A percentile compares a stretch with the other conserved stretches of the same genome.
These are phyloP conservation scores for Megalops atlanticus DNA, from an alignment of 2,113 vertebrate species.

Conservation along the genomic window DNA sequence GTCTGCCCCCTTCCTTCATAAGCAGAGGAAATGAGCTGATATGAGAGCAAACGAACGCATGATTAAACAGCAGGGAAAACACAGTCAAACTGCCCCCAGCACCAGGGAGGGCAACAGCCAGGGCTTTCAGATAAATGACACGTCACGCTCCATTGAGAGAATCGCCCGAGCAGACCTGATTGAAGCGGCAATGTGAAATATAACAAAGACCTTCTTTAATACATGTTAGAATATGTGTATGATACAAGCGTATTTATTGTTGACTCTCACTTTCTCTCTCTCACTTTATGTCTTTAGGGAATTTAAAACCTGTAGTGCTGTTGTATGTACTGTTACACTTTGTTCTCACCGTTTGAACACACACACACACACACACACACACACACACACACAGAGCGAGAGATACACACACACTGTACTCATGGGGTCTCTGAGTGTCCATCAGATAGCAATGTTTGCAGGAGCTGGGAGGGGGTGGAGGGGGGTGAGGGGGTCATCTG, in stretches of 20 bases:
- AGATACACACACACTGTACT: slow-evolving; percentile 24
- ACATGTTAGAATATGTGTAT: neutral
- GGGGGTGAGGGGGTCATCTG: slow-evolving; percentile 22
- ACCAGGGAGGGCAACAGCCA: slow-evolving; percentile 1
- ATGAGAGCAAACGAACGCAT: neutral
- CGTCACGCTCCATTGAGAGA: neutral
- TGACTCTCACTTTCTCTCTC: neutral
- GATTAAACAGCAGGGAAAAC: neutral
- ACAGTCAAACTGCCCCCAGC: neutral
- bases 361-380: neutral
- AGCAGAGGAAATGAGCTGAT: slow-evolving; percentile 13
- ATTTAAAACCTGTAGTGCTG: neutral
- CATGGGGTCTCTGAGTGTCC: slow-evolving; percentile 32
- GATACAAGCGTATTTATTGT: neutral
- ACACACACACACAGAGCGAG: slow-evolving; percentile 4
- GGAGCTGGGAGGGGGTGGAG: slow-evolving; percentile 23
- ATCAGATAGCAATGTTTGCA: slow-evolving; percentile 44
- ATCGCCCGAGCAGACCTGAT: too few species aligned
- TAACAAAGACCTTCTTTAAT: neutral
- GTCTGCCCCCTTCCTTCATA: slow-evolving; percentile 37
- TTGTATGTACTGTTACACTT: neutral
- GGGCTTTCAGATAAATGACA: neutral
- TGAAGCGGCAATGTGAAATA: neutral
- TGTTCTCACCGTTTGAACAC: neutral
- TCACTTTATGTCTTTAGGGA: too few species aligned